phyloP scores from a whole-genome alignment of 64 coral and sea anemone species.

The Actinia equina region DNA sequence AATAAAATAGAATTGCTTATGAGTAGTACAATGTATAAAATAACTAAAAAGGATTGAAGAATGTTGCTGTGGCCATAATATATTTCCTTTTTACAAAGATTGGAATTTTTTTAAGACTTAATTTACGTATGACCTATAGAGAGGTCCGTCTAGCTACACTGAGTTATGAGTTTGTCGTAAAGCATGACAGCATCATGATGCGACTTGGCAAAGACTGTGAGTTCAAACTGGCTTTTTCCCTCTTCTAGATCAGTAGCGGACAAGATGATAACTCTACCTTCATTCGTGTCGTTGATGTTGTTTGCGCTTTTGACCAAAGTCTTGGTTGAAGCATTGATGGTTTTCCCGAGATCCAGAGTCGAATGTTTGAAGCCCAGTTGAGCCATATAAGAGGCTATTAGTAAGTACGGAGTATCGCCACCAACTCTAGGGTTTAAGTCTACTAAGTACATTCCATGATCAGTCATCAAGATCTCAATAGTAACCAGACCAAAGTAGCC shows the following conservation, averaged over 20 bases:
- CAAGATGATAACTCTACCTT: not conserved
- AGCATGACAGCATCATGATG: not conserved
- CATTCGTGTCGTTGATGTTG: slow-evolving; percentile 14
- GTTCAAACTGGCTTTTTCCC: not conserved
- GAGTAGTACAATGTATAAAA: too few relatives aligned
- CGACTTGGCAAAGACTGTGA: slow-evolving; percentile 13
- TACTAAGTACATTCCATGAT: slow-evolving; percentile 2
- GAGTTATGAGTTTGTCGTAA: not conserved
- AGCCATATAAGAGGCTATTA: slow-evolving; percentile 18
- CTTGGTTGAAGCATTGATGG: not conserved
- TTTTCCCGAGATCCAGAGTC: not conserved
- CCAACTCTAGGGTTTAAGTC: slow-evolving; percentile 30
- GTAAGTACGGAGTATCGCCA: slow-evolving; percentile 15
- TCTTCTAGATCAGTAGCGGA: not conserved
- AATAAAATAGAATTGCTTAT: too few relatives aligned
- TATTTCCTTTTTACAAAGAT: too few relatives aligned
- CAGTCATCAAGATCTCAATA: not conserved
- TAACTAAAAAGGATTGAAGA: too few relatives aligned
- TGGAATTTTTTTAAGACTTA: not conserved
- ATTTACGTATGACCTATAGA: not conserved
- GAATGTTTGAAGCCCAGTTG: slow-evolving; percentile 23
- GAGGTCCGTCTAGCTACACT: slow-evolving; percentile 9
- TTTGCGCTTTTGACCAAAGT: slow-evolving; percentile 11
- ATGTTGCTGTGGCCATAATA: too few relatives aligned
- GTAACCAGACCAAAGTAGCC: slow-evolving; percentile 35